These are phyloP conservation scores for Protomyctophum bolini DNA, from an alignment of 2,113 vertebrate genomes.

Conservation along the genomic window DNA sequence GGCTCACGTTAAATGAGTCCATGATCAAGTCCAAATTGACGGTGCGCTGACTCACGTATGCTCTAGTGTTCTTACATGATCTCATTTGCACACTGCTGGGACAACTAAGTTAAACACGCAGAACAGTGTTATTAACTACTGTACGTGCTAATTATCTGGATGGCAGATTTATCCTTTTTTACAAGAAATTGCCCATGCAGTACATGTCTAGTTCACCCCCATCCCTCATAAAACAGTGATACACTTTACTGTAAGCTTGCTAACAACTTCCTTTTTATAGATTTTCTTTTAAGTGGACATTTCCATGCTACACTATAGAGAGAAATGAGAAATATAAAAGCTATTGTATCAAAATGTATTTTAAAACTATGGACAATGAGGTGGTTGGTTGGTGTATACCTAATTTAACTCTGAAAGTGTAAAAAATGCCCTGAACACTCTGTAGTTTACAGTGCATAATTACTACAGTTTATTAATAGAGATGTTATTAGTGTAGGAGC, in stretches of 20 bases:
- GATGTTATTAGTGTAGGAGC: conserved; percentile 57
- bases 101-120: no score
- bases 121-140: no score
- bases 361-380: conserved; percentile 37
- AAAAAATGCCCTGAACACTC: no score
- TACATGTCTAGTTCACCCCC: no score
- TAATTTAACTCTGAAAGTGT: no score
- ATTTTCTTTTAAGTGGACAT: conserved; percentile 12
- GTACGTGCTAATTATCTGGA: no score
- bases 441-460: conserved; percentile 3
- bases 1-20: neutral
- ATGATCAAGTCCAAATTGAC: neutral
- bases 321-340: conserved; percentile 7
- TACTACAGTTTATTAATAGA: conserved; percentile 53
- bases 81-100: neutral
- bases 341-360: conserved; percentile 44
- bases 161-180: no score
- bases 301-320: conserved; percentile 7
- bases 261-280: neutral
- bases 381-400: conserved; percentile 10
- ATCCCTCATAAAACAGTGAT: neutral
- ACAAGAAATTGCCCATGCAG: no score
- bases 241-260: neutral
- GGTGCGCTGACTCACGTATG: neutral
- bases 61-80: neutral